These are phyloP conservation scores for Bombyx mandarina DNA, from an alignment of 1,140 invertebrate genomes.

Conservation along the genomic window DNA sequence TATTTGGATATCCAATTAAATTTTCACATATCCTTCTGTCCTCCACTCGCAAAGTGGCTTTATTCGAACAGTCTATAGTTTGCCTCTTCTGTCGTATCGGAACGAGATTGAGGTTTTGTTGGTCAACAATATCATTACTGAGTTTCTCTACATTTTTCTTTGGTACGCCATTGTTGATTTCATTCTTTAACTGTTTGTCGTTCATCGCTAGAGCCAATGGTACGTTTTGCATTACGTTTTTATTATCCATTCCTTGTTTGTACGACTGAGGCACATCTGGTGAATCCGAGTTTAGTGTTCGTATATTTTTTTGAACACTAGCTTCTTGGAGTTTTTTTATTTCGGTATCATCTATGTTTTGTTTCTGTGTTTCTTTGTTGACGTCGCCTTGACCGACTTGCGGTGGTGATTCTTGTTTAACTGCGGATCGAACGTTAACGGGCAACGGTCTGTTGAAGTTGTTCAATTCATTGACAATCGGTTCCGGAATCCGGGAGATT, in stretches of 20 bases:
- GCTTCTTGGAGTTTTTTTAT: background rate
- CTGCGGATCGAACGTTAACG: too few relatives aligned
- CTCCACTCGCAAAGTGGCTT: slow-evolving; percentile 31
- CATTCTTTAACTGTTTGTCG: slow-evolving; percentile 8
- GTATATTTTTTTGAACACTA: background rate
- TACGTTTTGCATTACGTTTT: background rate
- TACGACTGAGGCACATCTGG: slow-evolving; percentile 57
- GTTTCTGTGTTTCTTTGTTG: background rate
- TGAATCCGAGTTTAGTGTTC: slow-evolving; percentile 36
- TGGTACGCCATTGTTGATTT: background rate
- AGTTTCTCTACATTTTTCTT: slow-evolving; percentile 1
- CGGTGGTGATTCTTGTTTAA: too few relatives aligned
- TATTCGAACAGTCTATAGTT: slow-evolving; percentile 47
- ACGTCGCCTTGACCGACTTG: background rate
- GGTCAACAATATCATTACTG: slow-evolving; percentile 21
- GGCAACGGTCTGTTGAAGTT: too few relatives aligned
- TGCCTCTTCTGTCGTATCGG: slow-evolving; percentile 44
- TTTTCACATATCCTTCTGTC: slow-evolving; percentile 51
- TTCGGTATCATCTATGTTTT: background rate
- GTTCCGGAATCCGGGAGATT: too few relatives aligned
- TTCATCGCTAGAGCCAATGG: slow-evolving; percentile 14
- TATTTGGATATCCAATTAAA: slow-evolving; percentile 17
- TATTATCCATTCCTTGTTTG: slow-evolving; percentile 24
- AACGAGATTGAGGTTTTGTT: slow-evolving; percentile 8
- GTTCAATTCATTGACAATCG: too few relatives aligned